Conservation (phyloP, 2,888 invertebrate genomes). For the Biston betularia region DNA sequence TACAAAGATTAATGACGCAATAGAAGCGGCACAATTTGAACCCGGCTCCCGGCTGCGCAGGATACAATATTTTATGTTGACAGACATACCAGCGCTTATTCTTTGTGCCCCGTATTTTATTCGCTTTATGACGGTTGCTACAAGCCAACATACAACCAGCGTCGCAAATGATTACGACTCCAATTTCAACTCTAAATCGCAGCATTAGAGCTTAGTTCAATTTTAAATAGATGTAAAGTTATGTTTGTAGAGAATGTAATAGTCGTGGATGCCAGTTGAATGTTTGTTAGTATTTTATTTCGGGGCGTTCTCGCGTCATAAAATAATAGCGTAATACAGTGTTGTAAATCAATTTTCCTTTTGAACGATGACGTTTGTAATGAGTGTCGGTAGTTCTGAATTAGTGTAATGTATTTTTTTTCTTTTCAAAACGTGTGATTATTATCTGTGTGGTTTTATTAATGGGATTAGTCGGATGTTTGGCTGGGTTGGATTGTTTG, state of each 20-base stretch:
- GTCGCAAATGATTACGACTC: conserved; percentile 31
- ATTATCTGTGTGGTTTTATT: conserved; percentile 66
- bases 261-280: conserved; percentile 84
- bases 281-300: conserved; percentile 86
- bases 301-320: conserved; percentile 84
- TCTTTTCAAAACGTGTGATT: conserved; percentile 63
- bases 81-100: conserved; percentile 85
- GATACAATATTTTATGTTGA: conserved; percentile 86
- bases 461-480: conserved; percentile 56
- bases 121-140: conserved; percentile 83
- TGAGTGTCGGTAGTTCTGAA: conserved; percentile 77
- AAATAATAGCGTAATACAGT: conserved; percentile 85
- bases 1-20: conserved; percentile 81
- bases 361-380: conserved; percentile 82
- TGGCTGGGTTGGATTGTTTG: conserved; percentile 33
- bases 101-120: conserved; percentile 86
- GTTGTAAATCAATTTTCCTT: conserved; percentile 84
- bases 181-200: conserved; percentile 54
- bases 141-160: conserved; percentile 52
- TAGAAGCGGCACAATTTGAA: conserved; percentile 81
- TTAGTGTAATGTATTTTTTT: conserved; percentile 69
- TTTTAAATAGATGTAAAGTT: conserved; percentile 34
- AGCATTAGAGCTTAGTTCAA: conserved; percentile 40
- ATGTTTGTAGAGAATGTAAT: conserved; percentile 70
- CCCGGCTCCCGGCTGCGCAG: conserved; percentile 75